phyloP scores from a whole-genome alignment of 1,140 invertebrate genomes.

The Penaeus indicus region DNA sequence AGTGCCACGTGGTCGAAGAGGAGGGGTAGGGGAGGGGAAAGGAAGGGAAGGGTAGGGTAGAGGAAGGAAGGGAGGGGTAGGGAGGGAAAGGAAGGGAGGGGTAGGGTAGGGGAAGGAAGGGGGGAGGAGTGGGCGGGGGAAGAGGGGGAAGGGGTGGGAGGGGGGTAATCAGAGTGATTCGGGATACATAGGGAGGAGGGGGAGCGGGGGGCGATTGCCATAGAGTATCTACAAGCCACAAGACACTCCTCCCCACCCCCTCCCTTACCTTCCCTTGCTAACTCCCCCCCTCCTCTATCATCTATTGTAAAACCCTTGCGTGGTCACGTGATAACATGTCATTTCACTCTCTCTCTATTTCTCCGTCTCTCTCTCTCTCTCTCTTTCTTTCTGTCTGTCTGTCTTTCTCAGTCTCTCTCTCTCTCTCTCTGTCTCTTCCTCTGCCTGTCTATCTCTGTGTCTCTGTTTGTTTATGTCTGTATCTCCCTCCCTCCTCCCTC shows the following conservation, averaged over 20 bases:
- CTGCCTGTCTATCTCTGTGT: neutral
- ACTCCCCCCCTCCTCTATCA: neutral
- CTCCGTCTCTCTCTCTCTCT: no score
- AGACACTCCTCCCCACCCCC: neutral
- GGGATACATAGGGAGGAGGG: no score
- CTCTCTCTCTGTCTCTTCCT: constrained; percentile 23
- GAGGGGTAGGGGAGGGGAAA: neutral
- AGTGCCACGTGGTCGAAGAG: no score
- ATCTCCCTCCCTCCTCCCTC: neutral
- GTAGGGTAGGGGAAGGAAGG: neutral
- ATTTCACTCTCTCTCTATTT: neutral
- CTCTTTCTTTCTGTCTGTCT: no score
- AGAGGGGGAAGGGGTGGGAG: neutral
- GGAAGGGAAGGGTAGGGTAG: neutral
- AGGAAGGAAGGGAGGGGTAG: neutral
- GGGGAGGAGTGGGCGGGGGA: neutral
- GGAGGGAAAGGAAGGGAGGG: neutral
- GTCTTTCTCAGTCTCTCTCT: constrained; percentile 24
- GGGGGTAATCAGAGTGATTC: no score
- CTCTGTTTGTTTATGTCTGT: neutral
- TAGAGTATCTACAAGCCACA: neutral
- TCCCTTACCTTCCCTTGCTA: neutral
- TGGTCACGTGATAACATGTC: neutral
- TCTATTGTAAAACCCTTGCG: neutral
- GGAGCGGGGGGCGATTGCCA: no score